Percentiles rank a stretch among this genome's conserved stretches.
These are phyloP conservation scores for Ictalurus furcatus DNA, from an alignment of 2,113 vertebrate species.

Conservation along the genomic window DNA sequence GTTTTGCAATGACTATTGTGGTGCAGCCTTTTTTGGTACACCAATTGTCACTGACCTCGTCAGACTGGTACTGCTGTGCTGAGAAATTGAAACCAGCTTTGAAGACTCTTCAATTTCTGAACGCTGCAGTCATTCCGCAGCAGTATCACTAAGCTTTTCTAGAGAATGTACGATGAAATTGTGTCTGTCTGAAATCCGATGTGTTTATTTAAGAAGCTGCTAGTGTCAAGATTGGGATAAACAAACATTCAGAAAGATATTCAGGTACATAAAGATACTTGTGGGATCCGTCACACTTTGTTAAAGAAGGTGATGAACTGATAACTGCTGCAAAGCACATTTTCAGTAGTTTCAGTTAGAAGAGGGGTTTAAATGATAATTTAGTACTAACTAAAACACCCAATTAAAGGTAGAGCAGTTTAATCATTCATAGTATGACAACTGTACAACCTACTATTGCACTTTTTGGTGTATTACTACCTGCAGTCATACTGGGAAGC, in stretches of 20 bases:
- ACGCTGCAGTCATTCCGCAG: not conserved
- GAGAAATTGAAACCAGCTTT: not conserved
- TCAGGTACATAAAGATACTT: not conserved
- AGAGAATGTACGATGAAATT: not conserved
- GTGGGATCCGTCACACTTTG: not conserved
- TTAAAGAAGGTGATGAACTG: not conserved
- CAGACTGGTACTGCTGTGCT: not conserved
- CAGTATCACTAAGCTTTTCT: not conserved
- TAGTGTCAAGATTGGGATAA: not conserved
- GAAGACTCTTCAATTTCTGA: not conserved
- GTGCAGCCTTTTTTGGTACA: not conserved
- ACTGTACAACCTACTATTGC: not conserved
- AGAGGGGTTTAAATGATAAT: not conserved
- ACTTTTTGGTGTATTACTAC: not conserved
- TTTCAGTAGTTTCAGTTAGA: not conserved
- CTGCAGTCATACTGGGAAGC: not conserved
- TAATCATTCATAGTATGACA: not conserved
- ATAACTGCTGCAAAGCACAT: not conserved
- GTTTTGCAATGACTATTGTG: constrained; percentile 12
- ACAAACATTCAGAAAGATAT: not conserved
- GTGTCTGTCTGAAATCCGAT: not conserved
- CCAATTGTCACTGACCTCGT: not conserved
- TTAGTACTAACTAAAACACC: not conserved
- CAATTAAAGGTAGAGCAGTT: not conserved
- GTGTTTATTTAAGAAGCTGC: not conserved